A percentile compares a stretch with the other conserved stretches of the same genome.
Evolutionary conservation across 1,140 invertebrate genomes (phyloP).

Genomic region (Sycophaga agraensis): DNA sequence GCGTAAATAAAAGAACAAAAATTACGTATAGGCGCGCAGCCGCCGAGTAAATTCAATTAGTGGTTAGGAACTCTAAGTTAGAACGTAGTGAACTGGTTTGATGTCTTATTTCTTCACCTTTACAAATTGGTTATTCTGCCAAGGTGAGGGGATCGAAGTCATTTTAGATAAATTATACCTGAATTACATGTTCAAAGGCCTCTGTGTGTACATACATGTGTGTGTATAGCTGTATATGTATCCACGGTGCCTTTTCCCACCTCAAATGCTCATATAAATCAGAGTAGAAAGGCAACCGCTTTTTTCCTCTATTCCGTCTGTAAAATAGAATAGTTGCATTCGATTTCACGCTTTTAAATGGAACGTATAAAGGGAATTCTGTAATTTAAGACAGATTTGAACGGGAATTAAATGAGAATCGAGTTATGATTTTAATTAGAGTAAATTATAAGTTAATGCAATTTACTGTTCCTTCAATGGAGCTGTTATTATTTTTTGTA

Average conservation of each 20-base stretch:
- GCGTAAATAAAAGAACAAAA: constrained; percentile 17
- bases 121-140: constrained; percentile 10
- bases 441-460: too few species aligned
- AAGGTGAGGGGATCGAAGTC: background rate
- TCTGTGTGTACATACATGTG: too few species aligned
- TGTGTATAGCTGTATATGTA: too few species aligned
- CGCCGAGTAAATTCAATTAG: constrained; percentile 14
- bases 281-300: background rate
- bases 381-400: too few species aligned
- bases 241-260: background rate
- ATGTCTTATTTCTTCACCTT: constrained; percentile 5
- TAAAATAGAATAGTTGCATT: constrained; percentile 7
- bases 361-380: too few species aligned
- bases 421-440: too few species aligned
- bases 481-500: too few species aligned
- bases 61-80: background rate
- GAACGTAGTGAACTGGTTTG: background rate
- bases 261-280: constrained; percentile 1
- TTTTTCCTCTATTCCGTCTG: too few species aligned
- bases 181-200: constrained; percentile 4
- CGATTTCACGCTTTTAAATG: too few species aligned
- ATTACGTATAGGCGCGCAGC: too few species aligned
- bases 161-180: constrained; percentile 14
- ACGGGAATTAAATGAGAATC: too few species aligned
- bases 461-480: too few species aligned